These are phyloP conservation scores for Cybosia mesomella DNA, from an alignment of 2,888 invertebrate species.

Conservation along the genomic window DNA sequence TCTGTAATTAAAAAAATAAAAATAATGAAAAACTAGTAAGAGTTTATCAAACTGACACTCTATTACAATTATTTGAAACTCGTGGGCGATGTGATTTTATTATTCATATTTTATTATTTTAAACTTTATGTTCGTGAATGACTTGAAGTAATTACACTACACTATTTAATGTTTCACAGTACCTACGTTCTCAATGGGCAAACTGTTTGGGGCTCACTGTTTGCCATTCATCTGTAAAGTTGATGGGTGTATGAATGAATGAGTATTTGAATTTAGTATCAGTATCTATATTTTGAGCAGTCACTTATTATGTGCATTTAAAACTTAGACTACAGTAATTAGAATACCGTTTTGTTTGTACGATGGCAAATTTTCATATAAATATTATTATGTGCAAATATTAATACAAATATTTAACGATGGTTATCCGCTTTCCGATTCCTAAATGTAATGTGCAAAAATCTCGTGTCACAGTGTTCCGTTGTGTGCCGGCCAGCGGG, in stretches of 20 bases:
- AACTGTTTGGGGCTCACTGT: background rate
- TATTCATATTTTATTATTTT: conserved; percentile 39
- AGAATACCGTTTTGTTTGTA: background rate
- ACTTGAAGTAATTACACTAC: conserved; percentile 45
- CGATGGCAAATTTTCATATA: no score
- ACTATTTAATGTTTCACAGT: conserved; percentile 6
- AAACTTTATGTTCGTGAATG: conserved; percentile 37
- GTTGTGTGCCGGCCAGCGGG: no score
- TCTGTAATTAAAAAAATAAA: no score
- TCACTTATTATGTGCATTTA: no score
- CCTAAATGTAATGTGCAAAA: no score
- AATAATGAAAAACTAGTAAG: background rate
- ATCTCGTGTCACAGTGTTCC: no score
- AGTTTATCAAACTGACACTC: conserved; percentile 16
- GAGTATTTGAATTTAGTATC: background rate
- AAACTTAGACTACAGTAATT: background rate
- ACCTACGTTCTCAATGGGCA: background rate
- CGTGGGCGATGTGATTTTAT: conserved; percentile 20
- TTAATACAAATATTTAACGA: no score
- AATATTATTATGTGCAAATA: no score
- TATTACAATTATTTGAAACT: conserved; percentile 25
- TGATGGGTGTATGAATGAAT: background rate
- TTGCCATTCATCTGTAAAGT: background rate
- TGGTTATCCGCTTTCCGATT: no score
- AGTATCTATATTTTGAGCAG: no score